phyloP scores from a whole-genome alignment of 2,888 invertebrate species.

The Malthinus seriepunctatus region DNA sequence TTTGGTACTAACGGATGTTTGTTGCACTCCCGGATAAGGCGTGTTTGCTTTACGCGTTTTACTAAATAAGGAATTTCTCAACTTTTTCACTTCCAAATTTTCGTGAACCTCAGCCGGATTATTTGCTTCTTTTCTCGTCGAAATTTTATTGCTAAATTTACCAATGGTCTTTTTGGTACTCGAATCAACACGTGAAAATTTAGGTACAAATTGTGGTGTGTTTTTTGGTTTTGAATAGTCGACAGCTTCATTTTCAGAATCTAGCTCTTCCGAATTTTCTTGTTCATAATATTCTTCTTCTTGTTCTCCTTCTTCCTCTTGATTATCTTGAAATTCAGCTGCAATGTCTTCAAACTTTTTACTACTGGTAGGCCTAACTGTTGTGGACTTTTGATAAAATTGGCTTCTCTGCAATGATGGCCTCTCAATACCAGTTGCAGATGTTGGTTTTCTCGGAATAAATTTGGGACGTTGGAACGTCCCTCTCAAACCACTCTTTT shows the following conservation, averaged over 20 bases:
- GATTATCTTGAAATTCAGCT: not conserved
- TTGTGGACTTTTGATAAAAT: too few species aligned
- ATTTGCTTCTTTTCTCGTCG: constrained; percentile 5
- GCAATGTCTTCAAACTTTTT: not conserved
- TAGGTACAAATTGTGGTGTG: too few species aligned
- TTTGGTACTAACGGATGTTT: constrained; percentile 42
- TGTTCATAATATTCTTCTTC: not conserved
- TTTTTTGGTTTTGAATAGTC: too few species aligned
- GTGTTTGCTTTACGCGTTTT: constrained; percentile 45
- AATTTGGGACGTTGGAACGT: not conserved
- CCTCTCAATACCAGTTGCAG: too few species aligned
- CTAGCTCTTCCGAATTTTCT: too few species aligned
- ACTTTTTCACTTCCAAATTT: constrained; percentile 4
- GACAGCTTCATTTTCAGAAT: too few species aligned
- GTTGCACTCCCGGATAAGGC: constrained; percentile 40
- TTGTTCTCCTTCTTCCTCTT: not conserved
- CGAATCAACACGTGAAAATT: not conserved
- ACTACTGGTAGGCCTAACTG: too few species aligned
- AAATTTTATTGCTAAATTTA: not conserved
- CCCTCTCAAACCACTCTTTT: not conserved
- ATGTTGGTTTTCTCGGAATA: not conserved
- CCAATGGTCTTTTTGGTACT: not conserved
- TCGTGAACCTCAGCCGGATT: not conserved
- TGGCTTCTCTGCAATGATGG: too few species aligned
- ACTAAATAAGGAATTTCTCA: constrained; percentile 44